phyloP scores from a whole-genome alignment of 2,888 invertebrate species.

The Agonopterix subpropinquella region DNA sequence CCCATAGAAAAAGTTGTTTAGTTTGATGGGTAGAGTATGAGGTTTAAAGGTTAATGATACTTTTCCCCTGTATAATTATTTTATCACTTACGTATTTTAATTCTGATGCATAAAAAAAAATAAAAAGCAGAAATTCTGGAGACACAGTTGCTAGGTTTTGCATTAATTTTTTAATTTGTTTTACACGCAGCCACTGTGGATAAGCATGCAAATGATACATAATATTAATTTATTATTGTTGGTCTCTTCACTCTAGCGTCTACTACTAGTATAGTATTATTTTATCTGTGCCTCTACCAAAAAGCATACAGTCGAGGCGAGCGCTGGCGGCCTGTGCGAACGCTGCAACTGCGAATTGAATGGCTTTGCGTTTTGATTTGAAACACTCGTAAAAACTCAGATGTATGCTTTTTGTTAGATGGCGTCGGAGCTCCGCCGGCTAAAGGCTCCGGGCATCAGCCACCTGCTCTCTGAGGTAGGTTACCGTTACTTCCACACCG shows the following conservation, averaged over 20 bases:
- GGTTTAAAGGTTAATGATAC: no score
- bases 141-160: no score
- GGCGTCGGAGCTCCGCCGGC: conserved; percentile 26
- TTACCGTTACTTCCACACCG: conserved; percentile 4
- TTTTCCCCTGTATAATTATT: no score
- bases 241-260: conserved; percentile 15
- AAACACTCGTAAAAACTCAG: conserved; percentile 29
- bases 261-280: no score
- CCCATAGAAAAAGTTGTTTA: no score
- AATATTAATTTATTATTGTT: not conserved
- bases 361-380: conserved; percentile 48
- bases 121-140: no score
- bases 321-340: conserved; percentile 36
- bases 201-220: no score
- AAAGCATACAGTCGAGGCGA: conserved; percentile 42
- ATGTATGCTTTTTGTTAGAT: conserved; percentile 63
- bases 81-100: no score
- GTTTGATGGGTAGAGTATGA: no score
- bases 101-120: no score
- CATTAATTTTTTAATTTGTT: no score
- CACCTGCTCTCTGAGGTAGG: conserved; percentile 23
- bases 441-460: conserved; percentile 11
- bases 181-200: no score
- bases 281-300: conserved; percentile 48
- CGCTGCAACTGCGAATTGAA: conserved; percentile 53